phyloP scores from a whole-genome alignment of 2,888 invertebrate species.

The Agriopis marginaria region DNA sequence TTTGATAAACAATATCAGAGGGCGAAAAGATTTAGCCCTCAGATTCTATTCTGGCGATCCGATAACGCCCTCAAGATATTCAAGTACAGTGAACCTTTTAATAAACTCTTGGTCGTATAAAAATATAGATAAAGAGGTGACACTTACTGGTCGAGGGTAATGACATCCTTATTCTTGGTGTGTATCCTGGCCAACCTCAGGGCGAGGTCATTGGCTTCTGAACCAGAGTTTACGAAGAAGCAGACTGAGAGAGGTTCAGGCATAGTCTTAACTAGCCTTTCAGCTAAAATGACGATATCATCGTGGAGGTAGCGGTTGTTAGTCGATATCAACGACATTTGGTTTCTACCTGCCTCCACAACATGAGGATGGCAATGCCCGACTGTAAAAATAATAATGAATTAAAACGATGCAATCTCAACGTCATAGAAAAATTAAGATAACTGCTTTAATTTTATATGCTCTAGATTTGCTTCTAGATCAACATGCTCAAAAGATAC shows the following conservation, averaged over 20 bases:
- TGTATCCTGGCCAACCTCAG: conserved; percentile 95
- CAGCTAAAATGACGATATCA: conserved; percentile 96
- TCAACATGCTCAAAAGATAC: background rate
- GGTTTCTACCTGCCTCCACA: conserved; percentile 95
- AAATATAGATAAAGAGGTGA: conserved; percentile 36
- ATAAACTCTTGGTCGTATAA: conserved; percentile 14
- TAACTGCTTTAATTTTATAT: too few species aligned
- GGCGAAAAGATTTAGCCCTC: conserved; percentile 2
- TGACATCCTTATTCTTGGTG: conserved; percentile 95
- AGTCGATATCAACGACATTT: conserved; percentile 96
- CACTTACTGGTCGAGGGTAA: conserved; percentile 98
- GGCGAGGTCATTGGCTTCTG: conserved; percentile 99
- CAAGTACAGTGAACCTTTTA: conserved; percentile 28
- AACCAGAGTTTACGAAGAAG: conserved; percentile 99
- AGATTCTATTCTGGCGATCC: conserved; percentile 10
- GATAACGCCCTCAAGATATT: conserved; percentile 23
- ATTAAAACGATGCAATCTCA: background rate
- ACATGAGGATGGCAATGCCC: conserved; percentile 99
- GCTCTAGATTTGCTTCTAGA: background rate
- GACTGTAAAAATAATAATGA: conserved; percentile 86
- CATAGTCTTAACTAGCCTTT: conserved; percentile 92
- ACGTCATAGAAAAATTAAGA: background rate
- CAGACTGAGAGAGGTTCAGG: conserved; percentile 96
- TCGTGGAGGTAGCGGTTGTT: conserved; percentile 99
- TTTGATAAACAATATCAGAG: conserved; percentile 3